These are phyloP conservation scores for Catamblyrhynchus diadema DNA, from an alignment of 2,797 vertebrate species.

Conservation along the genomic window DNA sequence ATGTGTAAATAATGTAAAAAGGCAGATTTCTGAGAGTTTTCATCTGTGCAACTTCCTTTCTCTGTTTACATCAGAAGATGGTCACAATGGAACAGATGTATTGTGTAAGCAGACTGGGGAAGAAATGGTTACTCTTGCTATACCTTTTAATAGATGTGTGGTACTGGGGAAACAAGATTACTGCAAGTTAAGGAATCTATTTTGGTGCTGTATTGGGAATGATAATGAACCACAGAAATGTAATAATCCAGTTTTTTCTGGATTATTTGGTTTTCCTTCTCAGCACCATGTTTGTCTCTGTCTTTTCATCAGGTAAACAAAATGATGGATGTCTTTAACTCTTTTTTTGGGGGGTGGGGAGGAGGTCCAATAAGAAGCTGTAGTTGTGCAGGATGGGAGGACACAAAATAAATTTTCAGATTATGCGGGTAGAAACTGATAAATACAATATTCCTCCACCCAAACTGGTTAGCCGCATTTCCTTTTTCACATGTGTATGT, in stretches of 20 bases:
- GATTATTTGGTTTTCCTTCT: background rate
- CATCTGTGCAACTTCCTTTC: background rate
- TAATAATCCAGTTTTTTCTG: background rate
- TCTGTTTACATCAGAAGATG: background rate
- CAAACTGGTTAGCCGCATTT: background rate
- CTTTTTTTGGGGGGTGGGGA: accelerated
- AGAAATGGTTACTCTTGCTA: background rate
- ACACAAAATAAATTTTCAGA: background rate
- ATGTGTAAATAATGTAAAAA: background rate
- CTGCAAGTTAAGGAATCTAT: background rate
- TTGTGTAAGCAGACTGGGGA: background rate
- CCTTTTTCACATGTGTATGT: background rate
- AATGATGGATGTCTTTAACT: background rate
- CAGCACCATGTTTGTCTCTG: background rate
- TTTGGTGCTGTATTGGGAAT: background rate
- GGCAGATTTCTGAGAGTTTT: background rate
- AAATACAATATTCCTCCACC: background rate
- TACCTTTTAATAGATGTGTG: background rate
- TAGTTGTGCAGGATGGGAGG: background rate
- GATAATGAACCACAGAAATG: background rate
- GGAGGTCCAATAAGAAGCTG: background rate
- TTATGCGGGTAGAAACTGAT: background rate
- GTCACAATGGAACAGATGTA: background rate
- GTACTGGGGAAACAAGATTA: background rate
- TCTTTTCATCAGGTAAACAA: background rate